Percentiles rank a stretch among this genome's conserved stretches.
Evolutionary conservation across 2,113 vertebrate genomes (phyloP).

Genomic region (Oreochromis aureus): DNA sequence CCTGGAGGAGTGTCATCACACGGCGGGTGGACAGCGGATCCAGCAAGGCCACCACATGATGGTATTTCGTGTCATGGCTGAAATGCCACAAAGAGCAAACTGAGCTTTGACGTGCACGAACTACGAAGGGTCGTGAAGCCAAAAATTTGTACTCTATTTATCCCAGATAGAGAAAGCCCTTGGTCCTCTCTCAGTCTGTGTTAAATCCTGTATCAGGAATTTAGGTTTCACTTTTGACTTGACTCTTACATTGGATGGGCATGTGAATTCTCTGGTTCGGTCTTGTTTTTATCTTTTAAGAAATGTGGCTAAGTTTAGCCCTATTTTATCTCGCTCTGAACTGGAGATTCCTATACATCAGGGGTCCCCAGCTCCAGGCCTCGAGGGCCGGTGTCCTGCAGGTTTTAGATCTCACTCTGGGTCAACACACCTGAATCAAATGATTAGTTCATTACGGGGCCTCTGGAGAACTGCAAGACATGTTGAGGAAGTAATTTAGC

Average conservation of each 20-base stretch:
- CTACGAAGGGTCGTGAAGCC: background rate
- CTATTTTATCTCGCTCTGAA: background rate
- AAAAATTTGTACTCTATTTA: background rate
- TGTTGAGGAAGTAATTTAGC: no score
- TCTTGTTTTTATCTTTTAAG: background rate
- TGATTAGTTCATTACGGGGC: no score
- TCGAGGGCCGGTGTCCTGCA: no score
- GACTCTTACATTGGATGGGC: background rate
- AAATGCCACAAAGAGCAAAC: background rate
- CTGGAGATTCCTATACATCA: background rate
- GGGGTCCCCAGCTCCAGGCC: no score
- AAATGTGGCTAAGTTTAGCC: background rate
- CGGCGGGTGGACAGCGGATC: background rate
- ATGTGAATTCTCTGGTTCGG: background rate
- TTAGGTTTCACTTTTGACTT: background rate
- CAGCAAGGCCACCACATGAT: background rate
- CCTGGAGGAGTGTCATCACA: background rate
- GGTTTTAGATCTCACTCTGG: no score
- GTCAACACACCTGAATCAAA: no score
- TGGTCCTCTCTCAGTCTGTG: background rate
- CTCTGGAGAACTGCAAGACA: no score
- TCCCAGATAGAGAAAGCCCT: background rate
- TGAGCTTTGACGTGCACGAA: background rate
- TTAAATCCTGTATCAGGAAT: background rate
- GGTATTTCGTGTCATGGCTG: background rate